Base-by-base conservation (phyloP, 2,113 vertebrate species). In the Gymnobelideus leadbeateri region DNA sequence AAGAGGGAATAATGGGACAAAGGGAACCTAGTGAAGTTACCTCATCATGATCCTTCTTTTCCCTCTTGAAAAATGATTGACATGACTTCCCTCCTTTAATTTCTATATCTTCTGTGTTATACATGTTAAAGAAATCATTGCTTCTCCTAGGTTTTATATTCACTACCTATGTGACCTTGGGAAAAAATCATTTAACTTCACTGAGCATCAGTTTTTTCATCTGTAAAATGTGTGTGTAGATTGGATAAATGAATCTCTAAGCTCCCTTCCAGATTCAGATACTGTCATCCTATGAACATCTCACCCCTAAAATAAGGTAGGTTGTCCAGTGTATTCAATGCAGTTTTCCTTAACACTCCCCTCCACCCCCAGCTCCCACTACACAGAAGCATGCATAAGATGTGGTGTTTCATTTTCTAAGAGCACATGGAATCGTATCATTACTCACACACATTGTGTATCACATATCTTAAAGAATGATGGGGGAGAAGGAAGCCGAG, bases 51-150 rank as follows among this genome's bases (percentile, higher is more conserved):
- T 21, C 50, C 89, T 57, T 54, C 25, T 52, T 31, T n/a, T 89
- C 26, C n/a, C 57, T 89, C 43, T 96, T 94, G 91, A 96, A 96
- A 94, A 96, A 97, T 77, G 94, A 51, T 92, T 51, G 49, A 91
- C 68, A 26, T 2, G 43, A n/a, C 92, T 94, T 90, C 46, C 28
- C 16, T 55, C 54, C 89, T 95, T 92, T 25, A 92, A 21, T 91
- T 93, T 19, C 51, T 54, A 7, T 61, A 92, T 91, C 91, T 50
- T 89, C 84, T 91, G 77, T 95, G 95, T 96, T 94, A 92, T 50
- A 49, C 55, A 51, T 96, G 50, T 55, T 84, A 89, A 57, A 92
- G 43, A 61, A 61, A 49, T 84, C 46, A 89, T 68, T 94, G 57
- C 52, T 93, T 89, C 94, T 23, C 19, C n/a, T 43, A 84, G 6